phyloP scores from a whole-genome alignment of 2,888 invertebrate species.

The Clepsis dumicolana region DNA sequence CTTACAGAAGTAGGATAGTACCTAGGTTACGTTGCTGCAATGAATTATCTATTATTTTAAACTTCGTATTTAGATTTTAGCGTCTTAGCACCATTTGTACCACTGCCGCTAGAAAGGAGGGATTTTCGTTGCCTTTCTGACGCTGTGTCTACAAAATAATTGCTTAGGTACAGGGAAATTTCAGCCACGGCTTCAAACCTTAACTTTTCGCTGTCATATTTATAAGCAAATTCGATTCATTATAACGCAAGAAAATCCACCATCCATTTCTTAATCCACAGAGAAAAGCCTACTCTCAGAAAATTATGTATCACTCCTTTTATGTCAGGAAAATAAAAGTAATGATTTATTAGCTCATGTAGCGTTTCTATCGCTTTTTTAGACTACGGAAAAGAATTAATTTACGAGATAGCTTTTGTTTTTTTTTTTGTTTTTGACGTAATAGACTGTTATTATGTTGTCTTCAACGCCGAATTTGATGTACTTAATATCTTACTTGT shows the following conservation, averaged over 20 bases:
- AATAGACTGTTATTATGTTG: too few species aligned
- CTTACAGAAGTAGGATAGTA: too few species aligned
- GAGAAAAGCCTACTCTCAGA: slow-evolving; percentile 19
- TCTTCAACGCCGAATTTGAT: too few species aligned
- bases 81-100: too few species aligned
- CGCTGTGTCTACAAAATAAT: too few species aligned
- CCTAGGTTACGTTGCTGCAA: too few species aligned
- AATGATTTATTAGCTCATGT: slow-evolving; percentile 19
- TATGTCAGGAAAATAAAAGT: slow-evolving; percentile 16
- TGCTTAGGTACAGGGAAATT: too few species aligned
- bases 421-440: background rate
- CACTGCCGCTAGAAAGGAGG: too few species aligned
- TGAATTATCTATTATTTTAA: too few species aligned
- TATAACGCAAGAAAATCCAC: slow-evolving; percentile 19
- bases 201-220: background rate
- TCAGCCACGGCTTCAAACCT: background rate
- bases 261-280: slow-evolving; percentile 5
- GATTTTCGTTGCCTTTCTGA: too few species aligned
- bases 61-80: too few species aligned
- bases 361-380: slow-evolving; percentile 8
- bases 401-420: background rate
- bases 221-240: slow-evolving; percentile 22
- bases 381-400: background rate
- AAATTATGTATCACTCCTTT: slow-evolving; percentile 28
- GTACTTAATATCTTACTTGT: too few species aligned